Evolutionary conservation across 2,888 invertebrate species (phyloP).

Genomic region (Phymatocera aterrima): DNA sequence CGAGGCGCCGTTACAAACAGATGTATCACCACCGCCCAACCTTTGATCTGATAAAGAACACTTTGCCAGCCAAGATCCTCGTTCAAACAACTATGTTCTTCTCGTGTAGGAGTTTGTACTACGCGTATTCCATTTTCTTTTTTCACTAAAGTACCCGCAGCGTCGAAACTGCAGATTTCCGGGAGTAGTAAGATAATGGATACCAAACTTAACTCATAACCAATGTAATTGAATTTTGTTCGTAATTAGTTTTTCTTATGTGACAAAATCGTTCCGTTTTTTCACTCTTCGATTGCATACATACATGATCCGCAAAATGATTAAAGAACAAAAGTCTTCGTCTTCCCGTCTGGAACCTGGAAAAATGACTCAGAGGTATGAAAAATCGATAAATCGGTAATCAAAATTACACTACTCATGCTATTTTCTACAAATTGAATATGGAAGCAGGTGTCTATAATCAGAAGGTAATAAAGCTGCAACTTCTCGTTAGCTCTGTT

Average conservation of each 20-base stretch:
- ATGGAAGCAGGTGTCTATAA: neutral
- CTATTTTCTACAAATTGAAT: neutral
- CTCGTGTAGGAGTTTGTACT: neutral
- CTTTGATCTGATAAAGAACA: slow-evolving; percentile 11
- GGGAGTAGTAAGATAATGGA: neutral
- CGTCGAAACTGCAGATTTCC: neutral
- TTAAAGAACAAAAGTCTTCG: neutral
- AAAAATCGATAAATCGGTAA: neutral
- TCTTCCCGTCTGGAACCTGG: neutral
- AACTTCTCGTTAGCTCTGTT: neutral
- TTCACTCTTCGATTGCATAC: neutral
- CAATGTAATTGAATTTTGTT: slow-evolving; percentile 31
- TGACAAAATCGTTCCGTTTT: neutral
- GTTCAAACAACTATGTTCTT: neutral
- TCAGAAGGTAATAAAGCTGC: neutral
- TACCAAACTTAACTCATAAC: slow-evolving; percentile 18
- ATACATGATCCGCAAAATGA: neutral
- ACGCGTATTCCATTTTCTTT: neutral
- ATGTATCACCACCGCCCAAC: neutral
- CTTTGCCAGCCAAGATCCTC: neutral
- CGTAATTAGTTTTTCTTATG: slow-evolving; percentile 24
- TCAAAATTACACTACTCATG: neutral
- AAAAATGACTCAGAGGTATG: neutral
- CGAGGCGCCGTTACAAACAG: neutral
- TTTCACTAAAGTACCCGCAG: neutral